Base-by-base conservation (phyloP, 2,797 vertebrate species). In the Esox masquinongy region DNA sequence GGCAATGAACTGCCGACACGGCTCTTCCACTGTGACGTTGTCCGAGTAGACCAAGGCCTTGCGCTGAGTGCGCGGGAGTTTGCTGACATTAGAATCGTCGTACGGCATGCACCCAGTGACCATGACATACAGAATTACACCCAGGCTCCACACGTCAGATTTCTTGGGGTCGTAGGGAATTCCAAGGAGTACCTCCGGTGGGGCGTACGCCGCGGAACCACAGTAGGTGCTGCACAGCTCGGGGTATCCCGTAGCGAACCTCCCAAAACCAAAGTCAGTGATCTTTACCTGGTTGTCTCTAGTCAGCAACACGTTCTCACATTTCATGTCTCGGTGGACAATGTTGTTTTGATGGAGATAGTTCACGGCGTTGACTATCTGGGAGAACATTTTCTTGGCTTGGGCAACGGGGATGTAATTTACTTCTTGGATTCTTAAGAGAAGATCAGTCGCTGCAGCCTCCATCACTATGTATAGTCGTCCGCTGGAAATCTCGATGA, bases 401-500 rank as follows among this genome's bases (percentile, higher is more conserved):
- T 84, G 83, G 0, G 74, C 1, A 0, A 86, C 89, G 1, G 94
- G 82, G 59, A 96, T 86, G 66, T 77, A 85, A 5, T 89, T 91
- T 1, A 85, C 78, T 1, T 86, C 81, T 72, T 93, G 84, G 70
- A 95, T 67, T n/a, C 91, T 79, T 73, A 92, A 87, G 36, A 93
- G 84, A 53, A 96, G 91, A 79, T 95, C 93, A 0, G 87, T 92
- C 39, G 79, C 87, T 0, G 93, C 92, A 0, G 92, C 88, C 76
- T 95, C 93, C 94, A 95, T 95, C 67, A 95, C 91, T 0, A 95
- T 94, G 83, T 91, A 95, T 74, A 95, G 75, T 72, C 88, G 90
- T n/a, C 87, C 89, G 0, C 88, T 90, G 84, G 86, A 90, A 73
- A 91, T 79, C 75, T 95, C 91, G 0, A 95, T 92, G 74, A 95